Evolutionary conservation across 2,888 invertebrate genomes (phyloP).

Genomic region (Salpingus planirostris): DNA sequence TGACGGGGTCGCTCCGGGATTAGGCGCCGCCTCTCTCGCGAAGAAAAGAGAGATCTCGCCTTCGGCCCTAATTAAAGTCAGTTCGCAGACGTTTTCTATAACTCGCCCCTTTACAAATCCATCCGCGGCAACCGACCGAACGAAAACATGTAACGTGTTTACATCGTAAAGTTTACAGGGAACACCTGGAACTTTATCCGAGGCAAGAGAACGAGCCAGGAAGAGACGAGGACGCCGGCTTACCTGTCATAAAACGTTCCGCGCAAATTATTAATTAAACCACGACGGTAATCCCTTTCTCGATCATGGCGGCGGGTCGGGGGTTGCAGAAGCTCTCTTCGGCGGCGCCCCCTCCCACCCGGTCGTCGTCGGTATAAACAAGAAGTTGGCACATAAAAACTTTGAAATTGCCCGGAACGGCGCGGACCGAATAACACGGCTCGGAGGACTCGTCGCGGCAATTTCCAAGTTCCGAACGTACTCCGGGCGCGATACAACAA

Average conservation of each 20-base stretch:
- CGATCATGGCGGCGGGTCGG: conserved; percentile 14
- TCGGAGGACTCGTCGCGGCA: conserved; percentile 5
- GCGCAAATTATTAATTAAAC: conserved; percentile 23
- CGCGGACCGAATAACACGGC: conserved; percentile 3
- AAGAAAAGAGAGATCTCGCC: no score
- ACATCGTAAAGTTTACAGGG: conserved; percentile 8
- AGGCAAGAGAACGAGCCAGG: no score
- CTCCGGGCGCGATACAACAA: conserved; percentile 4
- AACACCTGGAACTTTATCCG: conserved; percentile 18
- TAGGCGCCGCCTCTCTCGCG: no score
- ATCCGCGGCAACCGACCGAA: no score
- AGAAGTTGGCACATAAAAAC: conserved; percentile 26
- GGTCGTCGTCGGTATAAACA: conserved; percentile 19
- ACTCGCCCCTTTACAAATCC: no score
- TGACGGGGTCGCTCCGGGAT: no score
- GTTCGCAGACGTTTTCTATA: no score
- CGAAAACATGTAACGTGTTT: conserved; percentile 9
- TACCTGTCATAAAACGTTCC: conserved; percentile 19
- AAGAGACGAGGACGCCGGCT: no score
- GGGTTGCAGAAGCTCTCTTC: neutral
- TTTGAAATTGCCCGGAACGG: conserved; percentile 6
- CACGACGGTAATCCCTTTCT: conserved; percentile 18
- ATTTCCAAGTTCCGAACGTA: conserved; percentile 7
- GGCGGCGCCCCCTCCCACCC: conserved; percentile 3
- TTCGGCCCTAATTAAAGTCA: no score